Evolutionary conservation across 2,888 invertebrate genomes (phyloP).

Genomic region (Fragum whitleyi): DNA sequence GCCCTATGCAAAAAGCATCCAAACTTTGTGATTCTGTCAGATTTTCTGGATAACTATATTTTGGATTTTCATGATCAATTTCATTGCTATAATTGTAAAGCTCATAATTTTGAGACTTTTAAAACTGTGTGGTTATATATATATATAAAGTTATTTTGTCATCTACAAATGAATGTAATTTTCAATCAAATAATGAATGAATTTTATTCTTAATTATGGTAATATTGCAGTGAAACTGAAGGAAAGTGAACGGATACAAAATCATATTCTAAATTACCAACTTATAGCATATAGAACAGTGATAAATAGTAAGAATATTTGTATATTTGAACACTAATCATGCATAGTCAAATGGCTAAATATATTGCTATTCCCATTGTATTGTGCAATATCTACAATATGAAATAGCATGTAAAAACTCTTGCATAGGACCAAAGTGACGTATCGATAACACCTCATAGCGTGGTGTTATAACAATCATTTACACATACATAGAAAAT

Average conservation of each 20-base stretch:
- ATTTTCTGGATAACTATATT: too few species aligned
- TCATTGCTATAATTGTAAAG: too few species aligned
- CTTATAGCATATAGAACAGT: not conserved
- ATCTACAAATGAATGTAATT: too few species aligned
- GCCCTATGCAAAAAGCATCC: too few species aligned
- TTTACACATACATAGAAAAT: not conserved
- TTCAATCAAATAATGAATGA: too few species aligned
- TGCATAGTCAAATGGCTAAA: conserved; percentile 16
- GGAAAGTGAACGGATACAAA: too few species aligned
- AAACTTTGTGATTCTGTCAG: too few species aligned
- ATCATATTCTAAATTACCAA: not conserved
- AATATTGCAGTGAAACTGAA: too few species aligned
- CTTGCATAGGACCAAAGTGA: conserved; percentile 69
- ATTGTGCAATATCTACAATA: not conserved
- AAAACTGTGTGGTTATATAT: too few species aligned
- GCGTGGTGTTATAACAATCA: not conserved
- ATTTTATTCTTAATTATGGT: too few species aligned
- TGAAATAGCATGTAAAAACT: not conserved
- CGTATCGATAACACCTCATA: conserved; percentile 10
- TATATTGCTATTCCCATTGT: conserved; percentile 13
- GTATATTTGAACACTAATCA: conserved; percentile 22
- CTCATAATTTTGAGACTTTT: too few species aligned
- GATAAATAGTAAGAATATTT: not conserved
- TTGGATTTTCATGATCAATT: not conserved
- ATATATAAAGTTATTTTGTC: too few species aligned